Base-by-base conservation (phyloP, 2,888 invertebrate species). In the Eudasyphora cyanicolor region DNA sequence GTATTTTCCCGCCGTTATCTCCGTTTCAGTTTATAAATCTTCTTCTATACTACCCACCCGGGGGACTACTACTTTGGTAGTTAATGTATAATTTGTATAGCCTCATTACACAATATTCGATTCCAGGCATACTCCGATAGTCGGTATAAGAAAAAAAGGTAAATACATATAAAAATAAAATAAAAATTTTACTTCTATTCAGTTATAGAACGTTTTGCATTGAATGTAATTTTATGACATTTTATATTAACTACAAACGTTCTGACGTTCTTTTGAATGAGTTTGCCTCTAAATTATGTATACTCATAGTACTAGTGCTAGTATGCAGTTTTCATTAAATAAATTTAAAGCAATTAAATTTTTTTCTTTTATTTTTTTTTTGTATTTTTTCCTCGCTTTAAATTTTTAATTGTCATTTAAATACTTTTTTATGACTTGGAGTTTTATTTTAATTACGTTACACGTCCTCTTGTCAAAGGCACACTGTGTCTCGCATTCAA, bases 281-380 rank as follows among this genome's bases (percentile, higher is more conserved):
- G 5, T n/a, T 49, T 49, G 49, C 49, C n/a, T 19, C 60, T 60
- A 27, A 45, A 12, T n/a, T 38, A n/a, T 45, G 14, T 45, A 7
- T 45, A 45, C 21, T 54, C 21, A 24, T 10, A 38, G 60, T 7
- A n/a, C n/a, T n/a, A n/a, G n/a, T n/a, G 45, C n/a, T 45, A 32
- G 32, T 6, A 6, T 0, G 19, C 21, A 64, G 51, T 76, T 81
- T 76, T 78, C 73, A 80, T 80, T 77, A 80, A 83, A 77, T 80
- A 69, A 45, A 75, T 79, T 83, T 77, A 62, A 77, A 77, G 84
- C 78, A 84, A 84, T 84, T 84, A 84, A 81, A 81, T 81, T 84
- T 76, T 81, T 69, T 81, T 73, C 78, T 81, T 81, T 78, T 78
- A 73, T 67, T 42, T 7, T 49, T 24, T 76, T 76, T 32, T n/a